Evolutionary conservation across 2,113 vertebrate genomes (phyloP).

Genomic region (Promerops cafer): DNA sequence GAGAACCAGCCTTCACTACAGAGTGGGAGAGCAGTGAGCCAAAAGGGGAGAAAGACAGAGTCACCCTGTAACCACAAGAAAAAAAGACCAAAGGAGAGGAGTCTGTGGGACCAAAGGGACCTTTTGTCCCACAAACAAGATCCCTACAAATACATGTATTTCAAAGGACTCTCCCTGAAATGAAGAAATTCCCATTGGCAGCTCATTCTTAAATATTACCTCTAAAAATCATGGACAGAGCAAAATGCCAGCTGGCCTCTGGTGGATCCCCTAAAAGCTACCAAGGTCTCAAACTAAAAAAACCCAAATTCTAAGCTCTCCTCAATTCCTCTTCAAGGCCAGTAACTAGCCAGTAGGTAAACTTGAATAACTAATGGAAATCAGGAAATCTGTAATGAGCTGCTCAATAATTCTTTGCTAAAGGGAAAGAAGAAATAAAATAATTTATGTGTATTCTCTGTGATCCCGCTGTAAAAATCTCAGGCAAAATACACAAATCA

Average conservation of each 20-base stretch:
- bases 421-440: neutral
- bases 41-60: neutral
- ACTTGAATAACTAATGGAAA: conserved; percentile 15
- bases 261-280: neutral
- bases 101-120: too few relatives aligned
- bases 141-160: neutral
- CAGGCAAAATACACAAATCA: conserved; percentile 22
- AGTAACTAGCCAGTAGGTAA: neutral
- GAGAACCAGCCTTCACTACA: neutral
- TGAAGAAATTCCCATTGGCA: neutral
- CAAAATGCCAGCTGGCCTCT: neutral
- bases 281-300: neutral
- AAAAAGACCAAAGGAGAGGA: neutral
- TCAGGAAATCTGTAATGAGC: neutral
- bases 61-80: neutral
- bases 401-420: neutral
- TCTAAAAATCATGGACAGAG: neutral
- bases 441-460: neutral
- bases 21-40: neutral
- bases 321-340: neutral
- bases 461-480: conserved; percentile 5
- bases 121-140: neutral
- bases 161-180: neutral
- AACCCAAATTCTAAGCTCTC: neutral
- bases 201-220: neutral